Conservation (phyloP, 2,113 vertebrate genomes). For the Cyprinodon tularosa region DNA sequence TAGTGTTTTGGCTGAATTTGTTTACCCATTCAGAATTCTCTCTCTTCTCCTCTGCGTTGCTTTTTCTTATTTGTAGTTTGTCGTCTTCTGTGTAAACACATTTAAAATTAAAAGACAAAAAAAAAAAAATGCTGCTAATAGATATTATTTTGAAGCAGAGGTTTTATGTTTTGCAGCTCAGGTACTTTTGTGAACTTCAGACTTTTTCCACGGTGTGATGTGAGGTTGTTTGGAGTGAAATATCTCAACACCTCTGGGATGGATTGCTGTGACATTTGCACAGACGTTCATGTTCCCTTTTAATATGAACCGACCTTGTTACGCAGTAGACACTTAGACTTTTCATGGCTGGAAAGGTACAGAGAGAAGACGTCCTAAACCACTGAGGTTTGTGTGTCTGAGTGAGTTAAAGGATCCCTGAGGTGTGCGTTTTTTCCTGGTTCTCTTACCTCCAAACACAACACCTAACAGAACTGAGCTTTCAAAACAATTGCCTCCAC, state of each 20-base stretch:
- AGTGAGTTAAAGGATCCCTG: neutral
- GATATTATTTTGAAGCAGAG: neutral
- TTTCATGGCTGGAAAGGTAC: neutral
- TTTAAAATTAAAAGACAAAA: neutral
- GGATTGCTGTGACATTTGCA: neutral
- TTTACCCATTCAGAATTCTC: neutral
- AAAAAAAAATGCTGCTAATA: neutral
- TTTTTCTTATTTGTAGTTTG: neutral
- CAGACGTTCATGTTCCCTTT: constrained; percentile 2
- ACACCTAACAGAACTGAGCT: neutral
- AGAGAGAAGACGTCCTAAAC: neutral
- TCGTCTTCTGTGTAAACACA: neutral
- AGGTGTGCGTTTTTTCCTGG: neutral
- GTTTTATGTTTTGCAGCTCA: neutral
- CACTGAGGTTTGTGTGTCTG: neutral
- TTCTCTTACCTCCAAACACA: neutral
- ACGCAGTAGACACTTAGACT: neutral
- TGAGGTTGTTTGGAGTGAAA: constrained; percentile 2
- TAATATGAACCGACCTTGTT: constrained; percentile 7
- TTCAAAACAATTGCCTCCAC: neutral
- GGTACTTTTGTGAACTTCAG: neutral
- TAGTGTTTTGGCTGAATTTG: neutral
- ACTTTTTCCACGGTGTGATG: neutral
- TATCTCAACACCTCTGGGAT: neutral
- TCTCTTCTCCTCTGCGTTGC: neutral